phyloP scores from a whole-genome alignment of 1,140 invertebrate genomes.

The Zophobas atratus region DNA sequence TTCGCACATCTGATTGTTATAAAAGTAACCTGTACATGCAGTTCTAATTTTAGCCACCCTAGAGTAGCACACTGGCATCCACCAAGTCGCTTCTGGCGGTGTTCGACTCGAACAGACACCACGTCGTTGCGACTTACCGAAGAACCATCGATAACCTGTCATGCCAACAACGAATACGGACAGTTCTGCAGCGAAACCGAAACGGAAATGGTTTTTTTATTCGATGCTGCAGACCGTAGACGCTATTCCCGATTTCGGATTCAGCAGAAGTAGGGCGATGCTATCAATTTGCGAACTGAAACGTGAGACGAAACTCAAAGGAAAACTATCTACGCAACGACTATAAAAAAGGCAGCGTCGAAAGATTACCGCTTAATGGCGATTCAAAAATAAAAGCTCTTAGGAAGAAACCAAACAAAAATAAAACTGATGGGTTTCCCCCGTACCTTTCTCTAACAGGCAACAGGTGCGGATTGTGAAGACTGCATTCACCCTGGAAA shows the following conservation, averaged over 20 bases:
- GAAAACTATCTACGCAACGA: not conserved
- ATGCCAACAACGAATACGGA: not conserved
- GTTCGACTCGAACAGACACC: conserved; percentile 14
- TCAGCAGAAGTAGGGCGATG: not conserved
- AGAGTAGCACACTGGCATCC: conserved; percentile 1
- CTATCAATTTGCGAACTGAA: conserved; percentile 13
- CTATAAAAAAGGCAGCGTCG: not conserved
- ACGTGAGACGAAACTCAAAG: conserved; percentile 22
- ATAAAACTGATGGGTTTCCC: not conserved
- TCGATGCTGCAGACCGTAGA: not conserved
- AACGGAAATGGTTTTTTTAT: conserved; percentile 4
- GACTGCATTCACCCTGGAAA: conserved; percentile 2
- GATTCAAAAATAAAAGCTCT: not conserved
- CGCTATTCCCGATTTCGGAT: conserved; percentile 15
- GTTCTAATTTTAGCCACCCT: conserved; percentile 30
- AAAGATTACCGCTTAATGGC: not conserved
- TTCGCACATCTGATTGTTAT: conserved; percentile 35
- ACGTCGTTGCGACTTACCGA: conserved; percentile 2
- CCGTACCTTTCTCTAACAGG: not conserved
- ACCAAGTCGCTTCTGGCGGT: conserved; percentile 11
- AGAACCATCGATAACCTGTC: not conserved
- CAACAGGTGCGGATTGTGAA: conserved; percentile 1
- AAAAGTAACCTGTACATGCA: conserved; percentile 35
- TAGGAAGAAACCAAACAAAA: not conserved
- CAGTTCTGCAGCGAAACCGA: conserved; percentile 20